phyloP scores from a whole-genome alignment of 2,888 invertebrate species.

The Drosophila mimica region DNA sequence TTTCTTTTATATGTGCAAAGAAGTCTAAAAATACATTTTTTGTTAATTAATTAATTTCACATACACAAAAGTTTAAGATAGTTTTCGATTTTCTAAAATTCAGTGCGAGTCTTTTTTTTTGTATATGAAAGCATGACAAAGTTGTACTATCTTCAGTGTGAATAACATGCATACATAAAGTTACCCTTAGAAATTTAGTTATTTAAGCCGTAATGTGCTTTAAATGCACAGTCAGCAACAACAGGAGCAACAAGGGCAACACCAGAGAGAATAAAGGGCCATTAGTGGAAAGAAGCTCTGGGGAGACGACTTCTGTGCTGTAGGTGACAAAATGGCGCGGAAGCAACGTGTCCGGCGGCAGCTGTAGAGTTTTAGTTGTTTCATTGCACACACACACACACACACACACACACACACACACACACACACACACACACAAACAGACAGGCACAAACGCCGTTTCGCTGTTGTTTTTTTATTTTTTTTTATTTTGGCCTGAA shows the following conservation, averaged over 20 bases:
- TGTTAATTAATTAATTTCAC: too few species aligned
- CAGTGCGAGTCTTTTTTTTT: not conserved
- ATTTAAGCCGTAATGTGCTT: slow-evolving; percentile 34
- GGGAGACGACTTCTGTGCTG: slow-evolving; percentile 26
- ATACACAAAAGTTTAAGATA: too few species aligned
- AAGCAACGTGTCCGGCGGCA: slow-evolving; percentile 46
- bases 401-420: not conserved
- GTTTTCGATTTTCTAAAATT: too few species aligned
- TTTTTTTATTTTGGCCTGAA: slow-evolving; percentile 23
- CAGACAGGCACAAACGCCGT: not conserved
- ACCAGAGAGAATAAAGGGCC: slow-evolving; percentile 22
- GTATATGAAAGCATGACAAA: not conserved
- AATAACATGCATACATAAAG: slow-evolving; percentile 1
- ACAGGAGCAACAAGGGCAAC: slow-evolving; percentile 14
- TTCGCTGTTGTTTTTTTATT: slow-evolving; percentile 18
- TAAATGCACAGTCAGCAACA: slow-evolving; percentile 36
- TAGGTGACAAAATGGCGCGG: slow-evolving; percentile 55
- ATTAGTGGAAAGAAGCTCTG: slow-evolving; percentile 25
- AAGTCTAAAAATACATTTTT: too few species aligned
- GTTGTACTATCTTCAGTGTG: not conserved
- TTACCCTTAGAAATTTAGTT: slow-evolving; percentile 1
- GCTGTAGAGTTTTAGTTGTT: slow-evolving; percentile 44
- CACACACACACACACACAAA: not conserved
- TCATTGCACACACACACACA: slow-evolving; percentile 25
- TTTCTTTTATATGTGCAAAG: too few species aligned